Evolutionary conservation across 2,797 vertebrate species (phyloP), one percentile per base, ranked within the genome.

Genomic region (Arctocebus calabarensis): DNA sequence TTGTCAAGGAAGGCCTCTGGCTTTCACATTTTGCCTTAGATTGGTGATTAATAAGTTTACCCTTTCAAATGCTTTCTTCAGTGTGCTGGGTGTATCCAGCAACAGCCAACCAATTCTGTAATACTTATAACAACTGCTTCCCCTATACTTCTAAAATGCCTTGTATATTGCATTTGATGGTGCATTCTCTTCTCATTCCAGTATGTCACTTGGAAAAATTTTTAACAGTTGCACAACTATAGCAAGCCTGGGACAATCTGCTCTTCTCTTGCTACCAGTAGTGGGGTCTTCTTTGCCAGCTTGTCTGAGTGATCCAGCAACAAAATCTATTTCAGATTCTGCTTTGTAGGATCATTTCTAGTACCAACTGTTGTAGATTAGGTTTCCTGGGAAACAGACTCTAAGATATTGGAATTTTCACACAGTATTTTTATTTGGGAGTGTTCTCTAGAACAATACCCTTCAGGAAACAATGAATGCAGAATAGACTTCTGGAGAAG

Each of bases 21-120:
- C 27, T 71, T 94, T 75, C 34, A 70, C 12, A 37, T 70, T 84
- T 86, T 92, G 16, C 32, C 66, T 94, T 85, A 85, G 84, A 57
- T 66, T 78, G 70, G 23, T 88, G 45, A 57, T 66, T 74, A 73
- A 52, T 45, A 74, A 52, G 5, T 3, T 81, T 16, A 70, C 27
- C 29, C 10, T 88, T 88, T 70, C 29, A 68, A 68, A 7, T 94
- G 29, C 52, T 94, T 89, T 92, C 23, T 85, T 70, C 52, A 81
- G 1, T 77, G 25, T 14, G 5, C 61, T 84, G 55, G 25, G 4
- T 34, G 22, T 29, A 74, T n/a, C 27, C 57, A 66, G n/a, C 10
- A 66, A 68, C 3, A 13, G 19, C 20, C 52, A 86, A 57, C 43
- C 29, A 48, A n/a, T 62, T 64, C 32, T n/a, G 29, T 86, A 48